Conservation (phyloP, 37 sponge, comb jelly and placozoan species). For the Ianthella basta region DNA sequence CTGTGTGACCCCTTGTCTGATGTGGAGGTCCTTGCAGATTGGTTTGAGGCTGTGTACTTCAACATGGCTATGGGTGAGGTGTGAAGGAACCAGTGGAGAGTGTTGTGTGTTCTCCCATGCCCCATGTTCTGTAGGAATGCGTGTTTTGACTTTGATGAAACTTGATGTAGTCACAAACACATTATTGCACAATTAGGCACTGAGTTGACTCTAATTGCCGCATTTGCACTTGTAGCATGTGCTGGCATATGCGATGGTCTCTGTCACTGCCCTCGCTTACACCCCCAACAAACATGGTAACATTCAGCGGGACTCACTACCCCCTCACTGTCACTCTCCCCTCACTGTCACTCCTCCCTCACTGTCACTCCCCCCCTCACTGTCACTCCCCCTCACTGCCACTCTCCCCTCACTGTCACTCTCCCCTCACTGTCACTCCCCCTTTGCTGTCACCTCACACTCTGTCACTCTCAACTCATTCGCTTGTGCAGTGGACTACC, state of each 20-base stretch:
- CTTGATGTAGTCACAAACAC: no score
- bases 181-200: no score
- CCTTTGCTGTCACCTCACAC: not conserved
- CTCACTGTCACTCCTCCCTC: no score
- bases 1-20: constrained; percentile 50
- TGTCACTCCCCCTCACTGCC: not conserved
- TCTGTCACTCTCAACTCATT: not conserved
- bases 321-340: no score
- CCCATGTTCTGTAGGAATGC: not conserved
- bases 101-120: not conserved
- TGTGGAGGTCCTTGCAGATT: constrained; percentile 34
- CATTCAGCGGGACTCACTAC: no score
- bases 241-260: no score
- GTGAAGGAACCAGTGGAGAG: not conserved
- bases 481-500: constrained; percentile 86
- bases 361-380: no score
- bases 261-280: no score
- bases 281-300: no score
- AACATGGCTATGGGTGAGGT: constrained; percentile 69
- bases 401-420: not conserved
- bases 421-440: not conserved
- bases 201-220: no score
- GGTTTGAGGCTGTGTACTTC: constrained; percentile 62
- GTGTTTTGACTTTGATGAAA: no score
- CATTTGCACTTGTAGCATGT: no score